Evolutionary conservation across 2,888 invertebrate genomes (phyloP), one percentile per base, ranked within the genome.

Genomic region (Drosophila limbata): DNA sequence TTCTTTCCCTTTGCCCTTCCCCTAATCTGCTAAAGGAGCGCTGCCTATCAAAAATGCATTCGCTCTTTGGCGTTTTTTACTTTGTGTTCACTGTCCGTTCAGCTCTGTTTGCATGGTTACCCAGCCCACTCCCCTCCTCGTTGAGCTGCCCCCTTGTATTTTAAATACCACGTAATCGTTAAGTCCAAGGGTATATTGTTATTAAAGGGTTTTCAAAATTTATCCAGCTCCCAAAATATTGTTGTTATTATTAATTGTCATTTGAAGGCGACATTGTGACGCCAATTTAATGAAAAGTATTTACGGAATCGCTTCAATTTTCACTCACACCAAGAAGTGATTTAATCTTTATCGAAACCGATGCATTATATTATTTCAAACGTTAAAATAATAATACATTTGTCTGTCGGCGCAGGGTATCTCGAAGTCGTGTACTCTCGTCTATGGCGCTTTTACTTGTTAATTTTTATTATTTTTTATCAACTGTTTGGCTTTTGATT

Each of bases 1-100:
- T 47, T 4, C 17, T 42, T 28, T n/a, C 10, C 40, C 4, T 3
- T 5, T 13, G 11, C 44, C 44, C 8, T 15, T 39, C 4, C 9
- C 15, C 17, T 3, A 1, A 9, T 39, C 39, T 9, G 9, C 21
- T n/a, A n/a, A n/a, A n/a, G n/a, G n/a, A n/a, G 19, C 13, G 45
- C n/a, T n/a, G 31, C 15, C 57, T 47, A 65, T 75, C 21, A 66
- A 70, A 74, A 68, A 74, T 73, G 67, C 59, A 76, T 61, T 65
- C 37, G 53, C 45, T 48, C 21, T 53, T 56, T 35, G 31, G 5
- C 48, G 48, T 62, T 55, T 51, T 56, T 56, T 17, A 25, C 31
- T 64, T 72, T 44, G 25, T 50, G 44, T 33, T 17, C 35, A 28
- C 48, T 50, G 48, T 44, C 56, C 42, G 19, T 45, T 59, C 31